Evolutionary conservation across 2,888 invertebrate species (phyloP).

Genomic region (Acleris sparsana): DNA sequence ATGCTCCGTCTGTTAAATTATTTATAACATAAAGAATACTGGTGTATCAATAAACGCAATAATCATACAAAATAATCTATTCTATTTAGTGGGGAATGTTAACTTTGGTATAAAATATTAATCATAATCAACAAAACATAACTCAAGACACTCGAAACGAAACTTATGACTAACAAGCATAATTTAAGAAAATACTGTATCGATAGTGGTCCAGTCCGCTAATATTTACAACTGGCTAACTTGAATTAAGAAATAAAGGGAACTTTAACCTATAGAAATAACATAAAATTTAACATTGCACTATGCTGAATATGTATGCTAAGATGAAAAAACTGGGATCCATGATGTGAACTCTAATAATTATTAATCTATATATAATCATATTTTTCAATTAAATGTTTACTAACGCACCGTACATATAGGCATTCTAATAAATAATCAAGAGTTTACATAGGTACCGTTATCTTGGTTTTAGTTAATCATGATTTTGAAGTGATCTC

Average conservation of each 20-base stretch:
- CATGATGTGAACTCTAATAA: slow-evolving; percentile 39
- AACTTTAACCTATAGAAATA: slow-evolving; percentile 44
- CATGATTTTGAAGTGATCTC: not conserved
- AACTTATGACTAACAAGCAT: slow-evolving; percentile 73
- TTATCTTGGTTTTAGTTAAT: slow-evolving; percentile 54
- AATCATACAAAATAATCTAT: slow-evolving; percentile 62
- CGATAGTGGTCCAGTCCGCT: slow-evolving; percentile 64
- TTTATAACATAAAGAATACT: slow-evolving; percentile 53
- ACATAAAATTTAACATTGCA: slow-evolving; percentile 42
- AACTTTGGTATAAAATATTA: slow-evolving; percentile 88
- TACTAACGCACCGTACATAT: slow-evolving; percentile 67
- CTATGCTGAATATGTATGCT: slow-evolving; percentile 40
- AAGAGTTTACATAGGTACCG: slow-evolving; percentile 77
- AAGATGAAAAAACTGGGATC: slow-evolving; percentile 49
- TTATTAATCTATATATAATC: slow-evolving; percentile 44
- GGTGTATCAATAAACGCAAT: slow-evolving; percentile 53
- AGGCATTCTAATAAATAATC: slow-evolving; percentile 63
- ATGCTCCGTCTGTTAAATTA: slow-evolving; percentile 59
- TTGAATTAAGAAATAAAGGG: slow-evolving; percentile 53
- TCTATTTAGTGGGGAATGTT: slow-evolving; percentile 87
- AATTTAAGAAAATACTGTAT: slow-evolving; percentile 82
- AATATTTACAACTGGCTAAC: slow-evolving; percentile 78
- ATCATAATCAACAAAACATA: slow-evolving; percentile 81
- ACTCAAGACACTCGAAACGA: slow-evolving; percentile 76
- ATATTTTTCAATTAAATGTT: slow-evolving; percentile 39